Conservation (phyloP, 2,113 vertebrate genomes). For the Tetrao urogallus region DNA sequence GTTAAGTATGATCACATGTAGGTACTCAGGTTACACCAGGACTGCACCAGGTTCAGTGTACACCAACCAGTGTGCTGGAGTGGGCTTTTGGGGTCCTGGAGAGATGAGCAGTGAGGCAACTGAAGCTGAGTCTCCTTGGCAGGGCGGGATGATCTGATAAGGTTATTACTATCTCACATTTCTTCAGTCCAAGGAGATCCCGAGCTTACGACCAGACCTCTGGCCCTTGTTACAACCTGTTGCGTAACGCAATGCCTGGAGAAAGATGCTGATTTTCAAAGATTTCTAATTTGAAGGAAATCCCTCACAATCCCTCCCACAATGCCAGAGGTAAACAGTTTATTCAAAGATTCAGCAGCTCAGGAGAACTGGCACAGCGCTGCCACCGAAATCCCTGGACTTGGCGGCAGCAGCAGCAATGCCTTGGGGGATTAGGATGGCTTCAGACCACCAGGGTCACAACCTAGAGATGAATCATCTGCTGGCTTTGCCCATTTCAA, state of each 20-base stretch:
- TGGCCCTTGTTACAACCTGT: neutral
- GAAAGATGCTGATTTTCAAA: neutral
- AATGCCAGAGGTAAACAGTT: constrained; percentile 40
- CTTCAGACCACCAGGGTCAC: neutral
- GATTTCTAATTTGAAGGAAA: constrained; percentile 51
- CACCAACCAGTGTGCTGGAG: neutral
- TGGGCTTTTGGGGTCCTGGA: neutral
- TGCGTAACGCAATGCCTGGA: neutral
- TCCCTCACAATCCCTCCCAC: constrained; percentile 37
- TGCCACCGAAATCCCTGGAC: neutral
- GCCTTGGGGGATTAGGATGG: neutral
- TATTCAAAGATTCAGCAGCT: constrained; percentile 4
- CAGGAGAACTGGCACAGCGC: neutral
- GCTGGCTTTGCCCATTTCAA: accelerated
- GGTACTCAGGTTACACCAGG: accelerated
- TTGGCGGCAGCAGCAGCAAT: accelerated
- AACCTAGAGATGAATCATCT: neutral
- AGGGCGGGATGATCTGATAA: constrained; percentile 22
- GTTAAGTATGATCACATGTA: accelerated
- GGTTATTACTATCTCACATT: neutral
- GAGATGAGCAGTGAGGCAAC: neutral
- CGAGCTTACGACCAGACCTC: neutral
- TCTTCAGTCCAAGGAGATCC: neutral
- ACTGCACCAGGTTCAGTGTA: neutral
- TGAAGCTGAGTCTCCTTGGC: neutral